A percentile compares a stretch with the other conserved stretches of the same genome.
Evolutionary conservation across 2,797 vertebrate species (phyloP).

Genomic region (Pipistrellus pipistrellus): DNA sequence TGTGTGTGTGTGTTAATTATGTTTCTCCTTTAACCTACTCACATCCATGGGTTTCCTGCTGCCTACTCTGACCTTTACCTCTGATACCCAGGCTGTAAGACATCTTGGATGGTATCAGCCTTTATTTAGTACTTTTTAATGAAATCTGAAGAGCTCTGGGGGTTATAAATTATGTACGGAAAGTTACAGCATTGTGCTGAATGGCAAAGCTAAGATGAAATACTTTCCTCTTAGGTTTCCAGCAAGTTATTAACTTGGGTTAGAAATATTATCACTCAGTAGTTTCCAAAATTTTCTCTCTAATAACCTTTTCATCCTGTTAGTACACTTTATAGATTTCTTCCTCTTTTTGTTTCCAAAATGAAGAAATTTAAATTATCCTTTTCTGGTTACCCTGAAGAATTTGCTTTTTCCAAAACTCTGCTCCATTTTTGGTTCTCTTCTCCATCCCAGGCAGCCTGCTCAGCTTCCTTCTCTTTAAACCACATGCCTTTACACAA

Average conservation of each 20-base stretch:
- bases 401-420: constrained; percentile 9
- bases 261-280: constrained; percentile 76
- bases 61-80: constrained; percentile 56
- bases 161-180: constrained; percentile 70
- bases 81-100: neutral
- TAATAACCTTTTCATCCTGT: constrained; percentile 62
- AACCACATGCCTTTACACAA: neutral
- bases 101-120: constrained; percentile 47
- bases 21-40: constrained; percentile 39
- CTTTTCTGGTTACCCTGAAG: neutral
- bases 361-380: constrained; percentile 42
- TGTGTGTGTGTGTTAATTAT: neutral
- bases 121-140: constrained; percentile 80
- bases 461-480: neutral
- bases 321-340: constrained; percentile 22
- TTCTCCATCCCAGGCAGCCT: neutral
- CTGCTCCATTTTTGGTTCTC: neutral
- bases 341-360: neutral
- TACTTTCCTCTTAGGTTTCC: constrained; percentile 69
- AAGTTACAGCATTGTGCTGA: constrained; percentile 70
- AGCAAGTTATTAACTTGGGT: constrained; percentile 73
- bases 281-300: constrained; percentile 70
- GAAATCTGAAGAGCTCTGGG: constrained; percentile 69
- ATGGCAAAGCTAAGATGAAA: constrained; percentile 75
- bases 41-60: neutral